A percentile compares a stretch with the other conserved stretches of the same genome.
Evolutionary conservation across 2,113 vertebrate species (phyloP).

Genomic region (Semnornis frantzii): DNA sequence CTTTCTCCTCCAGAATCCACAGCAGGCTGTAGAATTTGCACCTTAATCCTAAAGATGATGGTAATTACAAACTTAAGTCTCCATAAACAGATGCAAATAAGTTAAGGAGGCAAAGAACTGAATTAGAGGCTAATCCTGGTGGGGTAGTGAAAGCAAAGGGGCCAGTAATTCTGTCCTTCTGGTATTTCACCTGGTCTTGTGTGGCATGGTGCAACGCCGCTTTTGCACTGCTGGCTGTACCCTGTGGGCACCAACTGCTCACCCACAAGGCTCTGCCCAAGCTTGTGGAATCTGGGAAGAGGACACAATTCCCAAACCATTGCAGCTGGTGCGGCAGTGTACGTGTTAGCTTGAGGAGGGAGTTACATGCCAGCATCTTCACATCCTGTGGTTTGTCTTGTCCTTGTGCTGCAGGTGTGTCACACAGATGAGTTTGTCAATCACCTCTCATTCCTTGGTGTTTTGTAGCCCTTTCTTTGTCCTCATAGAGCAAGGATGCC

Average conservation of each 20-base stretch:
- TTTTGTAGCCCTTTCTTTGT: not conserved
- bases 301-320: not conserved
- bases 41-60: conserved; percentile 38
- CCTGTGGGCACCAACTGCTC: fast-evolving
- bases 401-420: not conserved
- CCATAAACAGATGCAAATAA: conserved; percentile 43
- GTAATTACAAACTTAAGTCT: conserved; percentile 60
- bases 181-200: conserved; percentile 24
- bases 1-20: not conserved
- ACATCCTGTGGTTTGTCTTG: not conserved
- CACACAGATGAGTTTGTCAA: not conserved
- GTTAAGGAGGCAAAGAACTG: conserved; percentile 31
- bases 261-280: not conserved
- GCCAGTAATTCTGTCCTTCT: conserved; percentile 24
- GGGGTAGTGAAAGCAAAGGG: conserved; percentile 31
- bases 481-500: not conserved
- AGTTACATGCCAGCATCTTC: not conserved
- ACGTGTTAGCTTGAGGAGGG: not conserved
- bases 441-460: not conserved
- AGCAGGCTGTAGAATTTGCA: not conserved
- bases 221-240: not conserved
- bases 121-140: conserved; percentile 44
- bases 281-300: not conserved
- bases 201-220: not conserved
- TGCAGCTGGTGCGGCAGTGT: not conserved